A percentile compares a stretch with the other conserved stretches of the same genome.
phyloP scores from a whole-genome alignment of 2,113 vertebrate genomes.

The Coregonus clupeaformis region DNA sequence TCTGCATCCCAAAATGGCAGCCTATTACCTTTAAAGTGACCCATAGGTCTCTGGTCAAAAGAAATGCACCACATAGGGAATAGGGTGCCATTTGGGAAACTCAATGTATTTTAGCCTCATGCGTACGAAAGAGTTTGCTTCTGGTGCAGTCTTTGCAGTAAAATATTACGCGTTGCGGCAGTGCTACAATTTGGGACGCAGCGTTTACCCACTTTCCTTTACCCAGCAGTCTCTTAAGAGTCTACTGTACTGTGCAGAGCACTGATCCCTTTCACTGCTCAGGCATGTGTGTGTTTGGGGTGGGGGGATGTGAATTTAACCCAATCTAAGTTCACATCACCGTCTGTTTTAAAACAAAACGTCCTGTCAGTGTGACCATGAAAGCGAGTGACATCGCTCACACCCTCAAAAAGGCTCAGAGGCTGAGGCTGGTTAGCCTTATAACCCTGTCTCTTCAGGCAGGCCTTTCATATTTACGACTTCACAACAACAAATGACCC shows the following conservation, averaged over 20 bases:
- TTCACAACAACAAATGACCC: conserved; percentile 58
- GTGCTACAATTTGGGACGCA: too few relatives aligned
- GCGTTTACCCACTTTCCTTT: conserved; percentile 32
- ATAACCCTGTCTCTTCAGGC: conserved; percentile 41
- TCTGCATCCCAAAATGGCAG: too few relatives aligned
- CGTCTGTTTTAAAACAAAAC: conserved; percentile 35
- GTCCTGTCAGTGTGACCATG: conserved; percentile 10
- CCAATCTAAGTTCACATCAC: conserved; percentile 25
- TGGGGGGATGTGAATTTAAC: not conserved
- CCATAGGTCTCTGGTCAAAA: too few relatives aligned
- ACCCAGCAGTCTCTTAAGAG: conserved; percentile 25
- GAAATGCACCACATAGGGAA: too few relatives aligned
- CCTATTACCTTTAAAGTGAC: too few relatives aligned
- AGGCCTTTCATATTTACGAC: conserved; percentile 44
- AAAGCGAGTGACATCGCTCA: conserved; percentile 26
- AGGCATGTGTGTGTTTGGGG: conserved; percentile 8
- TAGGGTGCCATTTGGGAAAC: too few relatives aligned
- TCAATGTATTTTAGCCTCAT: too few relatives aligned
- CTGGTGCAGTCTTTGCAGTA: too few relatives aligned
- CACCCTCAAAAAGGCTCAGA: not conserved
- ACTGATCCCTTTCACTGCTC: conserved; percentile 38
- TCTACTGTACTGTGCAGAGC: conserved; percentile 30
- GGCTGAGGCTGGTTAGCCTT: conserved; percentile 41
- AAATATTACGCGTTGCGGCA: too few relatives aligned
- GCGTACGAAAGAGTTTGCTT: too few relatives aligned